Evolutionary conservation across 1,140 invertebrate genomes (phyloP), one percentile per base, ranked within the genome.

Genomic region (Paralvinella palmiformis): DNA sequence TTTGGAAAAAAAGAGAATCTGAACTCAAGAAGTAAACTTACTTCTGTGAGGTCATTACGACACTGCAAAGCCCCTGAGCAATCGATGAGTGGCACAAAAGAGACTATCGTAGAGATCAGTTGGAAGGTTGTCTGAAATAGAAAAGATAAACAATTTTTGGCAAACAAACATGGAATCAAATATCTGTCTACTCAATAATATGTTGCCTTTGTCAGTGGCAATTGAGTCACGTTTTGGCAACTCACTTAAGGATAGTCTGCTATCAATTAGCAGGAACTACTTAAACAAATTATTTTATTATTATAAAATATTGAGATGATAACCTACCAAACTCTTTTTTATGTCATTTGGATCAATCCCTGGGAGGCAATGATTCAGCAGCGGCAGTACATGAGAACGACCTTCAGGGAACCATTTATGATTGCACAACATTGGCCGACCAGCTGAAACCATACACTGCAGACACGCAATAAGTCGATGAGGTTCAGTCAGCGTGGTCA

Each of bases 271-370:
- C n/a, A n/a, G n/a, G n/a, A n/a, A n/a, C n/a, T n/a, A n/a, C n/a
- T n/a, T n/a, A n/a, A n/a, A n/a, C n/a, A n/a, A n/a, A n/a, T n/a
- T n/a, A n/a, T n/a, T 5, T 32, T 13, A 33, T 32, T 7, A 57
- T 2, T n/a, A 57, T 1, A 13, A n/a, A 10, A 52, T 52, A 22
- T 1, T 29, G 10, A 10, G 10, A 29, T 10, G 17, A 52, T 20
- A n/a, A 55, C 76, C 74, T 61, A 89, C 85, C 70, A 91, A 83
- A 64, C 86, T 90, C 73, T 96, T 97, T 63, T 86, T 85, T 35
- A 88, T 84, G 78, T 96, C 94, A 73, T 96, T 97, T 0, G 91
- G 87, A 81, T 97, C 92, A 45, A 96, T 89, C 5, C 91, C 92
- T 0, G 93, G 92, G 15, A 96, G 77, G 0, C 88, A 83, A 1